These are phyloP conservation scores for Tragelaphus buxtoni DNA, from an alignment of 2,113 vertebrate species.

Conservation along the genomic window DNA sequence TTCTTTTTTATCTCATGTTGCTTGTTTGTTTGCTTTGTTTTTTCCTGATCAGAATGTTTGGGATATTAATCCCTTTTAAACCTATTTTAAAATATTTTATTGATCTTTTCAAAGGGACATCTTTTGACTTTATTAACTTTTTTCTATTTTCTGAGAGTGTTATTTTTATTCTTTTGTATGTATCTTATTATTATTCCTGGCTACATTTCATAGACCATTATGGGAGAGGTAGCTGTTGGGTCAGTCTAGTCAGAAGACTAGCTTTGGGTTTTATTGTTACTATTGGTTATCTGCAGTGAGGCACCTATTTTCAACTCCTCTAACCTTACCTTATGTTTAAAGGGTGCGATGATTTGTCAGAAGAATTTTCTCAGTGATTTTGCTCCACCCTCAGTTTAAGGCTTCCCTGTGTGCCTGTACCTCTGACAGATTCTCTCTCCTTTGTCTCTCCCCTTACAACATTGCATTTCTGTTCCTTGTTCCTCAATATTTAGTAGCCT, in stretches of 20 bases:
- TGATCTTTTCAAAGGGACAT: neutral
- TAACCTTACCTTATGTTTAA: neutral
- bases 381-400: neutral
- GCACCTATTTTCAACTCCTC: neutral
- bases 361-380: neutral
- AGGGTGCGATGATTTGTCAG: fast-evolving
- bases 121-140: neutral
- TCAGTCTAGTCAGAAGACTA: neutral
- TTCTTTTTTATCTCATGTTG: neutral
- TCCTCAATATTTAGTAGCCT: neutral
- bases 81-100: neutral
- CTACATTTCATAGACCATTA: neutral
- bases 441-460: no score
- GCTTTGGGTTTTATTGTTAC: neutral
- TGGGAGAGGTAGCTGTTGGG: neutral
- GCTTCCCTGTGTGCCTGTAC: neutral
- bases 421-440: neutral
- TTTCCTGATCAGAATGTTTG: neutral
- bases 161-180: neutral
- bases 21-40: neutral
- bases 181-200: neutral
- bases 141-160: neutral
- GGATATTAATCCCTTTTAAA: neutral
- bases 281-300: neutral
- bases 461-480: neutral